Conservation (phyloP, 2,113 vertebrate genomes). For the Herpailurus yagouaroundi region DNA sequence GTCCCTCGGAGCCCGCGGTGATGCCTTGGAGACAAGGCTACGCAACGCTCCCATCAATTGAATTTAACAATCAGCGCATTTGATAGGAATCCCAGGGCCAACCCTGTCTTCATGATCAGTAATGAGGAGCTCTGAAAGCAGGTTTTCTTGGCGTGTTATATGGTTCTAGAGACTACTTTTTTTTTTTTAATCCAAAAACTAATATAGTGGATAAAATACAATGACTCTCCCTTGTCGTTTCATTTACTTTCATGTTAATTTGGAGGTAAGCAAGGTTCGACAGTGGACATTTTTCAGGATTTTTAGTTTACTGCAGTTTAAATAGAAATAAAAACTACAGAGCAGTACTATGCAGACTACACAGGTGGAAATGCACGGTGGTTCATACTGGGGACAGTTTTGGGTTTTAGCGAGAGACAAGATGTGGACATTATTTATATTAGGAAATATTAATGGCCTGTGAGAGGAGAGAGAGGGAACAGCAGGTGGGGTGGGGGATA, state of each 20-base stretch:
- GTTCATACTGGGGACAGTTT: not conserved
- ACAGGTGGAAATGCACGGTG: not conserved
- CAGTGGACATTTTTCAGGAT: not conserved
- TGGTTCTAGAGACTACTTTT: not conserved
- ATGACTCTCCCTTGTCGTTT: not conserved
- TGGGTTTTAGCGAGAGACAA: not conserved
- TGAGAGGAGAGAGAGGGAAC: not conserved
- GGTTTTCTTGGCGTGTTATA: not conserved
- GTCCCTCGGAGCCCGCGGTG: not conserved
- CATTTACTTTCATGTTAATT: conserved; percentile 50
- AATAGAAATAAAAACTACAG: not conserved
- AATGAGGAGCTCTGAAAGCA: conserved; percentile 19
- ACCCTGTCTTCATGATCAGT: not conserved
- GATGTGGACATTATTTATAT: not conserved
- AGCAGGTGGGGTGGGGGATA: rapidly evolving
- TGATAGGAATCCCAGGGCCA: not conserved
- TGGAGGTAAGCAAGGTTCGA: not conserved
- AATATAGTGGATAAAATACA: not conserved
- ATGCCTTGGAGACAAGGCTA: not conserved
- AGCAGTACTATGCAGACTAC: not conserved
- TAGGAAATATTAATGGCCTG: not conserved
- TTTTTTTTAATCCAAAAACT: not conserved
- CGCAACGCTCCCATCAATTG: not conserved
- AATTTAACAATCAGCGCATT: not conserved
- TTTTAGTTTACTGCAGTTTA: conserved; percentile 49